These are phyloP conservation scores for Dysmachus trigonus DNA, from an alignment of 2,888 invertebrate species.

Conservation along the genomic window DNA sequence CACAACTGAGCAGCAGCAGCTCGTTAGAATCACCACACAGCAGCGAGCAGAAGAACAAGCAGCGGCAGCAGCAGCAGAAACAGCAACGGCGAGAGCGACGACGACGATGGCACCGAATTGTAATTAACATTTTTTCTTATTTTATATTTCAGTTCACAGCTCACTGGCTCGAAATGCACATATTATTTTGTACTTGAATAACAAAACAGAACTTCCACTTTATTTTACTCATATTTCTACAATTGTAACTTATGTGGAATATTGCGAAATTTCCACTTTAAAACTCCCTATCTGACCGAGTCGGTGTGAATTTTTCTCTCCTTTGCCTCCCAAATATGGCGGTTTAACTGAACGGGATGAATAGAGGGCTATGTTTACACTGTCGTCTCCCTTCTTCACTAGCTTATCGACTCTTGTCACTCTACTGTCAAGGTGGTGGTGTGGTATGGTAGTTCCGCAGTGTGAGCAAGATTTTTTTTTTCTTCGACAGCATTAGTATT, in stretches of 20 bases:
- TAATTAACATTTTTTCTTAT: background rate
- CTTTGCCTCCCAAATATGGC: constrained; percentile 50
- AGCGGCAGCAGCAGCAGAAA: background rate
- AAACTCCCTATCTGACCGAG: constrained; percentile 1
- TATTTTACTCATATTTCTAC: background rate
- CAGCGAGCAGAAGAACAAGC: background rate
- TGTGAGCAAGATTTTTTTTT: background rate
- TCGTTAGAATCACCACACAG: background rate
- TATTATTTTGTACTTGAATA: background rate
- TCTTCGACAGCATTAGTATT: background rate
- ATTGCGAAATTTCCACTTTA: constrained; percentile 38
- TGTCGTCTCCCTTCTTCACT: background rate
- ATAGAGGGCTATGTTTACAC: background rate
- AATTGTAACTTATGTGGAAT: constrained; percentile 6
- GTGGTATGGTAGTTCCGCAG: background rate
- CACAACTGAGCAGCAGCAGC: background rate
- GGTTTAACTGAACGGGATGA: constrained; percentile 39
- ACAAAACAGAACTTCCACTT: background rate
- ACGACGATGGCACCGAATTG: background rate
- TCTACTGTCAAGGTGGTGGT: background rate
- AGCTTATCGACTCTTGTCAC: constrained; percentile 2
- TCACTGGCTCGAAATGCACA: background rate
- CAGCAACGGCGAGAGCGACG: background rate
- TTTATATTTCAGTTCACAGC: background rate
- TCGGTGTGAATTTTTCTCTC: constrained; percentile 39